Evolutionary conservation across 2,113 vertebrate species (phyloP), one percentile per base, ranked within the genome.

Genomic region (Progne subis): DNA sequence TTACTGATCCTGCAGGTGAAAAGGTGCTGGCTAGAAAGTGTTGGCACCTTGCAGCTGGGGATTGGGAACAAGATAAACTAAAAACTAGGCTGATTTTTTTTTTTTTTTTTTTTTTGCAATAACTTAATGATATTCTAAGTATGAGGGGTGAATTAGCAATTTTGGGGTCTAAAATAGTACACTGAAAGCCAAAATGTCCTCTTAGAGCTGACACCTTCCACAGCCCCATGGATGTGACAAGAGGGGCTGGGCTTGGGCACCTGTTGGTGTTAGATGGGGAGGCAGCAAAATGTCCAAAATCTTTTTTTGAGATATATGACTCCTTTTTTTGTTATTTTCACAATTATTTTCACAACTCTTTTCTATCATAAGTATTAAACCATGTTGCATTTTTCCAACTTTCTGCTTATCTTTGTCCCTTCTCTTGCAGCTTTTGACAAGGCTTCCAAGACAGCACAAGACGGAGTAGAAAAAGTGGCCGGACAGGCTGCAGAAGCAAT

Each of bases 351-450:
- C 55, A 67, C 47, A 26, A 21, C 13, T 83, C 8, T 24, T 5
- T 86, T 56, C 64, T 31, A 7, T 29, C 8, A 6, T 60, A 60
- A 90, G 18, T 70, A 81, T 37, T 55, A 52, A 74, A 78, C 12
- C 5, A 16, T 4, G 8, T 29, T 90, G 39, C 26, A 12, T 60
- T 82, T 91, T 81, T 41, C 44, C 44, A 64, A 56, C 56, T 59
- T 75, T 49, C 26, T 78, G 59, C 43, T 86, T 68, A 77, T 50
- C 5, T 60, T 93, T 46, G 37, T 52, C 14, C 41, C 43, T 3
- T 90, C 23, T 92, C 88, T 96, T 95, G n/a, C 92, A 97, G 97
- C 43, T 81, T 74, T 96, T 64, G 93, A 97, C 74, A 95, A 94
- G 26, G 92, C 81, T 90, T 96, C 92, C 79, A 97, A 95, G 90